Evolutionary conservation across 2,113 vertebrate genomes (phyloP), one percentile per base, ranked within the genome.

Genomic region (Eonycteris spelaea): DNA sequence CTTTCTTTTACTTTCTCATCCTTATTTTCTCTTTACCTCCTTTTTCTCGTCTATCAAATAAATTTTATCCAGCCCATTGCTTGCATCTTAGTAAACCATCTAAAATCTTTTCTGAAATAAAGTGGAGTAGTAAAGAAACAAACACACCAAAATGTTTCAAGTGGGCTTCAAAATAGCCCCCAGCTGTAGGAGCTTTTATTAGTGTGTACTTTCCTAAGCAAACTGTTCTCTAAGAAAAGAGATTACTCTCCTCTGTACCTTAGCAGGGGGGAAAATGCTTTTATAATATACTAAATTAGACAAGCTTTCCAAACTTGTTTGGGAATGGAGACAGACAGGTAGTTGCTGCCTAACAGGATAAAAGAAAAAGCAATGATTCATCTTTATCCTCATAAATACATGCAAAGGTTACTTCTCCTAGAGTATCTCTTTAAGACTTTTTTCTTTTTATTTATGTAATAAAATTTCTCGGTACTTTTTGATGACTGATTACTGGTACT

Each of bases 141-240:
- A 95, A 95, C 67, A 94, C 55, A 85, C 67, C 43, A 26, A 87
- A 97, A 90, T 82, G 51, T 92, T 94, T 94, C 78, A 96, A 97
- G 91, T n/a, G n/a, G 68, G 77, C 43, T 83, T 91, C 82, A n/a
- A 86, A 97, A 86, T 3, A 93, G 55, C 67, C 85, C 65, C 68
- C 82, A 96, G 95, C 86, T 93, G 51, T n/a, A 79, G 82, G 77
- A 53, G 53, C 78, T 95, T 87, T 92, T 57, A 61, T 84, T 78
- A 95, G 15, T 91, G 18, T 14, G 28, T 87, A 65, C 53, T 90
- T 96, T 71, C 67, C 85, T 86, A 91, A 93, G 26, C 48, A 79
- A 91, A 95, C 70, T 88, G 21, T 77, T 96, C 67, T 83, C 85
- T 8, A 84, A 91, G 87, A 97, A 97, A 93, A 75, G 15, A 51